phyloP scores from a whole-genome alignment of 2,797 vertebrate species.

The Scleropages formosus region DNA sequence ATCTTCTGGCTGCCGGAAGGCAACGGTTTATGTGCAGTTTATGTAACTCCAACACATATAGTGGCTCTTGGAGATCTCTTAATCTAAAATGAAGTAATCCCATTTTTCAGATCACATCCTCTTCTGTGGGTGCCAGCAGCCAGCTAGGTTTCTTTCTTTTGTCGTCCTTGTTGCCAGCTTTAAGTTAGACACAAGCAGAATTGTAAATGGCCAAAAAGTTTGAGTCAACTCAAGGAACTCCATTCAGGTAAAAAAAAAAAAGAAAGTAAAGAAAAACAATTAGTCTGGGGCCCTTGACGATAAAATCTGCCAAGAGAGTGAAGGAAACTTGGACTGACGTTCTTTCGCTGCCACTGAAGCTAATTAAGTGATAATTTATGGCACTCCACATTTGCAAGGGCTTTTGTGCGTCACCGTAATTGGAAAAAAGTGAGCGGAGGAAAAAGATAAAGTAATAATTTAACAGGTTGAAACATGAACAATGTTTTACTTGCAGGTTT shows the following conservation, averaged over 20 bases:
- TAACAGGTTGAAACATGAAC: slow-evolving; percentile 49
- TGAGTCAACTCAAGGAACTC: slow-evolving; percentile 44
- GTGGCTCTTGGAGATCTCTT: too few relatives aligned
- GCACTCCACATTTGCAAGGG: slow-evolving; percentile 57
- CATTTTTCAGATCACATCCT: slow-evolving; percentile 25
- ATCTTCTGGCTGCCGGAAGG: too few relatives aligned
- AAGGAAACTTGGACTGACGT: slow-evolving; percentile 63
- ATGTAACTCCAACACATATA: too few relatives aligned
- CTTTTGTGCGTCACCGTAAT: slow-evolving; percentile 65
- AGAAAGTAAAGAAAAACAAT: slow-evolving; percentile 65
- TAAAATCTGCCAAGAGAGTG: slow-evolving; percentile 60
- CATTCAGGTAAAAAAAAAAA: slow-evolving; percentile 47
- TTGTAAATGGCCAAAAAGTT: slow-evolving; percentile 32
- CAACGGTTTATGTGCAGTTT: too few relatives aligned
- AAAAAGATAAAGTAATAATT: slow-evolving; percentile 58
- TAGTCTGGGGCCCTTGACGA: slow-evolving; percentile 65
- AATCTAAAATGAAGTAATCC: slow-evolving; percentile 16
- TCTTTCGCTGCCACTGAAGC: slow-evolving; percentile 52
- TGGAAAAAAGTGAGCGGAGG: slow-evolving; percentile 48
- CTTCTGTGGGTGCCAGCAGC: slow-evolving; percentile 8
- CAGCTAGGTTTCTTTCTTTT: slow-evolving; percentile 24
- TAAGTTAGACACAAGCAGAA: slow-evolving; percentile 36
- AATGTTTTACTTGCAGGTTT: slow-evolving; percentile 34
- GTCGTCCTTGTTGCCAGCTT: slow-evolving; percentile 29
- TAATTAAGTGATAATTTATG: slow-evolving; percentile 71